phyloP scores from a whole-genome alignment of 2,797 vertebrate genomes.

The Parotocinclus haroldoi region DNA sequence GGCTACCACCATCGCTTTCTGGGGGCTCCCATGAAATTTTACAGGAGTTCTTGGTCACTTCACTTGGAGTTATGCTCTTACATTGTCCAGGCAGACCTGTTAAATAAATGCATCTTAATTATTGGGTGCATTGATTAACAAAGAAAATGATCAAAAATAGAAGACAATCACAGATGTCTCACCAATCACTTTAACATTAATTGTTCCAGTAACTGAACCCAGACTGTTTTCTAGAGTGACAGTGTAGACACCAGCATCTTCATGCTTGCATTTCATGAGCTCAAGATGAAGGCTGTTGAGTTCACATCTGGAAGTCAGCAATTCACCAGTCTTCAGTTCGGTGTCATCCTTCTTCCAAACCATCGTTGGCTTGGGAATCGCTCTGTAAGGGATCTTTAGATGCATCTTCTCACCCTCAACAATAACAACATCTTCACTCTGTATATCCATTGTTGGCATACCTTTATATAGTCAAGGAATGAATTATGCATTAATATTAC shows the following conservation, averaged over 20 bases:
- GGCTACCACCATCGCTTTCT: constrained; percentile 87
- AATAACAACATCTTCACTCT: constrained; percentile 83
- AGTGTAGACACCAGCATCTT: constrained; percentile 86
- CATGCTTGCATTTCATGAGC: constrained; percentile 79
- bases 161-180: constrained; percentile 42
- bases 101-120: constrained; percentile 10
- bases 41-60: constrained; percentile 90
- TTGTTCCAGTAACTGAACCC: constrained; percentile 82
- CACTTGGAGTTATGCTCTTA: constrained; percentile 85
- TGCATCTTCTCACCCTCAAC: constrained; percentile 91
- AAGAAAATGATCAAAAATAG: neutral
- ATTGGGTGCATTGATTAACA: neutral
- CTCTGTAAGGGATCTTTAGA: constrained; percentile 86
- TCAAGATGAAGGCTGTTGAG: constrained; percentile 83
- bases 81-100: constrained; percentile 91
- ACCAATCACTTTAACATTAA: constrained; percentile 97
- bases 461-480: constrained; percentile 64
- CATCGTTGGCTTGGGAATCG: constrained; percentile 88
- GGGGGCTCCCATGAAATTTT: constrained; percentile 92
- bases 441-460: constrained; percentile 84
- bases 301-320: constrained; percentile 84
- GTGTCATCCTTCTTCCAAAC: constrained; percentile 89
- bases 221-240: constrained; percentile 89
- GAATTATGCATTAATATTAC: neutral
- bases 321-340: constrained; percentile 82